These are phyloP conservation scores for Catalaphyllia jardinei DNA, from an alignment of 64 coral and sea anemone species.

Conservation along the genomic window DNA sequence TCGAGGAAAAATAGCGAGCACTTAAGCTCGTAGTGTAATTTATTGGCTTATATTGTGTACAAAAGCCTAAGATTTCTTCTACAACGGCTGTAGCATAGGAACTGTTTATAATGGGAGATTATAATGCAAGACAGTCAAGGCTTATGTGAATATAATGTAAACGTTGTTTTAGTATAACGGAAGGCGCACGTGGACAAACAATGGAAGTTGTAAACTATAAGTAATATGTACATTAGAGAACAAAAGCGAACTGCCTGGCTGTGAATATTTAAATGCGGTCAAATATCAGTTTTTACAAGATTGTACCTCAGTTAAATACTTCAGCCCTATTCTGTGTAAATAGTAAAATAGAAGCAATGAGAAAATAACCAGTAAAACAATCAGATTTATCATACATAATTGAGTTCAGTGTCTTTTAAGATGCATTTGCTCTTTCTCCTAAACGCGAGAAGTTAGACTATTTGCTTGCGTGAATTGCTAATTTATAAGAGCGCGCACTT, in stretches of 20 bases:
- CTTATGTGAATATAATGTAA: background rate
- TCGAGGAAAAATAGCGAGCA: background rate
- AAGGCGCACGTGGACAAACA: constrained; percentile 16
- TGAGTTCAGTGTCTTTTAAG: background rate
- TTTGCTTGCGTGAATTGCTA: background rate
- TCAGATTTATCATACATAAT: background rate
- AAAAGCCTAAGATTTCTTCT: background rate
- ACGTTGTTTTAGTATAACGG: constrained; percentile 16
- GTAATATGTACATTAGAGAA: constrained; percentile 31
- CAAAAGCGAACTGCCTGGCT: background rate
- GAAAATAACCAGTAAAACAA: background rate
- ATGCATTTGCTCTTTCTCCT: background rate
- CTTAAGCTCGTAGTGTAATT: background rate
- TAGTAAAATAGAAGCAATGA: background rate
- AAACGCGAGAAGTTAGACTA: background rate
- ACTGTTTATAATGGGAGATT: background rate
- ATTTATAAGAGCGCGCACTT: background rate
- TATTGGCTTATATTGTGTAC: background rate
- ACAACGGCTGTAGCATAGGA: background rate
- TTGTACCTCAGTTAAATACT: background rate
- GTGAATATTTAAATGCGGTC: constrained; percentile 37
- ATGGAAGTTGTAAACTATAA: background rate
- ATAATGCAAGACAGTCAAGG: background rate
- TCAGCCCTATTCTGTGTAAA: constrained; percentile 25
- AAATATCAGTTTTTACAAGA: constrained; percentile 23